Evolutionary conservation across 2,888 invertebrate genomes (phyloP).

Genomic region (Hirtodrosophila trivittata): DNA sequence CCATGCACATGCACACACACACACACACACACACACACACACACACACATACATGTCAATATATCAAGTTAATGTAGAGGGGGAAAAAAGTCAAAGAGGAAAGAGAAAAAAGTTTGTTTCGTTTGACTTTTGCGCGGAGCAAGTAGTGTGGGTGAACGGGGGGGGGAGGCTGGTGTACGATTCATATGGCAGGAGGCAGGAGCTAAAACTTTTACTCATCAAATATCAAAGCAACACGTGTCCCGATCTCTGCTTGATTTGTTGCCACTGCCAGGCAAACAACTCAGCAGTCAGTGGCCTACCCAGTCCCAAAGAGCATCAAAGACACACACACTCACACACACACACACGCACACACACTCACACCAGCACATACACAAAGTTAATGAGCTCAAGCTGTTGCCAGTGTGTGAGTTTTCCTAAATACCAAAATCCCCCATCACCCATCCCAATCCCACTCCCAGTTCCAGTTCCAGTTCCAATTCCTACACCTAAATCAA

Average conservation of each 20-base stretch:
- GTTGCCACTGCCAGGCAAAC: conserved; percentile 43
- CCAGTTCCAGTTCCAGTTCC: conserved; percentile 1
- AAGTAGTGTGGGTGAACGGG: neutral
- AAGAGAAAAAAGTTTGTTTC: conserved; percentile 61
- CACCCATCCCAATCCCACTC: neutral
- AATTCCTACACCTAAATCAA: conserved; percentile 13
- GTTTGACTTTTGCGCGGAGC: conserved; percentile 54
- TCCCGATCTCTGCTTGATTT: conserved; percentile 51
- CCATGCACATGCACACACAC: conserved; percentile 27
- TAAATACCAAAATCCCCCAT: neutral
- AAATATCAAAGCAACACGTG: conserved; percentile 80
- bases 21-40: conserved; percentile 7
- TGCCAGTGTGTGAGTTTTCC: conserved; percentile 19
- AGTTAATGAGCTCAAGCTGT: conserved; percentile 66
- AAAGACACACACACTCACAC: conserved; percentile 36
- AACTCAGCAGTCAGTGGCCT: too few relatives aligned
- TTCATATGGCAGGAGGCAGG: neutral
- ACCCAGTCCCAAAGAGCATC: conserved; percentile 38
- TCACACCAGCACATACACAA: conserved; percentile 10
- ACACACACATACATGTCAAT: conserved; percentile 49
- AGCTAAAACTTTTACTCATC: conserved; percentile 66
- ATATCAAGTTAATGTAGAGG: conserved; percentile 39
- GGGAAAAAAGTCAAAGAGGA: conserved; percentile 1
- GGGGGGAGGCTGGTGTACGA: neutral
- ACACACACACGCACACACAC: neutral